These are phyloP conservation scores for Escarpia spicata DNA, from an alignment of 2,888 invertebrate species.

Conservation along the genomic window DNA sequence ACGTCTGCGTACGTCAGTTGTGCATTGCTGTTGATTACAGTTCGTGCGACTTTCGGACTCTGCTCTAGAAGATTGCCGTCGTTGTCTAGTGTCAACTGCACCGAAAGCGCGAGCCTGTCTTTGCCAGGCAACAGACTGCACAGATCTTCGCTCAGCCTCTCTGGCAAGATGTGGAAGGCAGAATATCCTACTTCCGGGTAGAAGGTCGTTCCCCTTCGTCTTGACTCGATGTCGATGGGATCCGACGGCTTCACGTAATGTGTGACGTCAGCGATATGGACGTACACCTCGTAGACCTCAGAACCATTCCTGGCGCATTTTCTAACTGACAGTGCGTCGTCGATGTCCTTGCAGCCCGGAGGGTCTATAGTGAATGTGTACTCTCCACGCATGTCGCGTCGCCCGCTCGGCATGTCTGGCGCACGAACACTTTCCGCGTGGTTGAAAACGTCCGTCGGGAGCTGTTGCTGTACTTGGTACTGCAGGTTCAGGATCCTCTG, in stretches of 20 bases:
- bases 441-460: not conserved
- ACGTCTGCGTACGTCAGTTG: conserved; percentile 48
- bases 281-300: conserved; percentile 75
- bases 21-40: conserved; percentile 51
- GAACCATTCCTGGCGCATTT: conserved; percentile 72
- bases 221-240: conserved; percentile 74
- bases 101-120: conserved; percentile 79
- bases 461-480: conserved; percentile 23
- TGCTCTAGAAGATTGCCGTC: conserved; percentile 69
- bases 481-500: conserved; percentile 22
- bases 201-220: conserved; percentile 77
- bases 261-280: conserved; percentile 94
- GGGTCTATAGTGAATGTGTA: conserved; percentile 94
- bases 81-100: conserved; percentile 85
- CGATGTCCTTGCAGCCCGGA: conserved; percentile 87
- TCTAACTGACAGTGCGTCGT: conserved; percentile 90
- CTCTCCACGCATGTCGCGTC: conserved; percentile 67
- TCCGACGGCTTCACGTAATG: conserved; percentile 81
- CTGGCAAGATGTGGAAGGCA: conserved; percentile 90
- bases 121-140: conserved; percentile 67
- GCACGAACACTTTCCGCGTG: conserved; percentile 42
- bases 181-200: conserved; percentile 63
- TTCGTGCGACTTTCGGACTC: not conserved
- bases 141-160: conserved; percentile 77
- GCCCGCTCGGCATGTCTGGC: conserved; percentile 45